phyloP scores from a whole-genome alignment of 2,888 invertebrate species.

The Drosophila multiciliata region DNA sequence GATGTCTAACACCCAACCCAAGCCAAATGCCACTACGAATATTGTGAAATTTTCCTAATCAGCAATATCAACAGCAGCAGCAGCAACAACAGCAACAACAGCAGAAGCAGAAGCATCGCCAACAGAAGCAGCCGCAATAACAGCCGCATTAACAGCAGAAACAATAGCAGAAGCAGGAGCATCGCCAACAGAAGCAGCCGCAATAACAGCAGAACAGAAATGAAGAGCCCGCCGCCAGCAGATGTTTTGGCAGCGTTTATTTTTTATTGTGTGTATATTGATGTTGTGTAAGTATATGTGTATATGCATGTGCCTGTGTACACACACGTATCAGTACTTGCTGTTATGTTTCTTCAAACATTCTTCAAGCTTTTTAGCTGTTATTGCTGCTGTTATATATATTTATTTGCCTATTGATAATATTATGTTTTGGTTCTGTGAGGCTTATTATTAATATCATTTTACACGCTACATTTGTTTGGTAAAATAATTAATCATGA shows the following conservation, averaged over 20 bases:
- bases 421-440: constrained; percentile 25
- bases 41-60: constrained; percentile 82
- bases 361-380: constrained; percentile 2
- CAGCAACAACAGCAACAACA: constrained; percentile 3
- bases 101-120: no score
- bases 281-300: neutral
- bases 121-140: no score
- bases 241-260: constrained; percentile 29
- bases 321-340: neutral
- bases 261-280: constrained; percentile 21
- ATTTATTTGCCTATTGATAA: constrained; percentile 9
- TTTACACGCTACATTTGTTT: constrained; percentile 28
- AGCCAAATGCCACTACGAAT: constrained; percentile 34
- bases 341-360: constrained; percentile 6
- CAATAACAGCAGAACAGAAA: no score
- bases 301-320: no score
- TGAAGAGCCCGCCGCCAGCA: constrained; percentile 9
- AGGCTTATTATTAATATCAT: constrained; percentile 20
- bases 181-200: no score
- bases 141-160: no score
- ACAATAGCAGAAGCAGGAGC: no score
- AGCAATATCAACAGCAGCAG: constrained; percentile 17
- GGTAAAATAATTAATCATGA: constrained; percentile 30
- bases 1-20: no score
- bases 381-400: constrained; percentile 13